Evolutionary conservation across 1,140 invertebrate species (phyloP).

Genomic region (Leptinotarsa undecemlineata): DNA sequence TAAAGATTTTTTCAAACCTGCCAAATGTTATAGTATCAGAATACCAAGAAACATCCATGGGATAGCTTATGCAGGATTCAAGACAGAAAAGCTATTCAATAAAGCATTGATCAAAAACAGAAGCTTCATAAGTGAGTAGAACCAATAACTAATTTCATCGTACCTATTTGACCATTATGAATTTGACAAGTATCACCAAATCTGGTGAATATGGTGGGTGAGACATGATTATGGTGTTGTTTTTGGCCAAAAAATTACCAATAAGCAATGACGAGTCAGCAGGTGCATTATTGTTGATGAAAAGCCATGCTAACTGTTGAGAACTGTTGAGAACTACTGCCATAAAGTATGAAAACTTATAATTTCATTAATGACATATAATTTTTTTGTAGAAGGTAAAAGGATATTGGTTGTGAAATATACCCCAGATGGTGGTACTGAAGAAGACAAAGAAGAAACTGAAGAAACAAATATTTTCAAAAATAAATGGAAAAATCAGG

Average conservation of each 20-base stretch:
- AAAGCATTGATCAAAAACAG: constrained; percentile 85
- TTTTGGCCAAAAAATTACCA: too few species aligned
- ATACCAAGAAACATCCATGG: constrained; percentile 77
- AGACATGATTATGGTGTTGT: too few species aligned
- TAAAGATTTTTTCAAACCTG: constrained; percentile 82
- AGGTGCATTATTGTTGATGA: too few species aligned
- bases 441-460: constrained; percentile 54
- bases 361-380: too few species aligned
- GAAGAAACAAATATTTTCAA: constrained; percentile 49
- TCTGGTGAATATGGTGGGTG: too few species aligned
- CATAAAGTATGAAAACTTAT: too few species aligned
- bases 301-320: too few species aligned
- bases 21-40: constrained; percentile 78
- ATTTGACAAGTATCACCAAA: too few species aligned
- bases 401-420: constrained; percentile 69
- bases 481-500: constrained; percentile 72
- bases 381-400: constrained; percentile 62
- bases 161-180: too few species aligned
- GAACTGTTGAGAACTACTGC: too few species aligned
- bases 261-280: too few species aligned
- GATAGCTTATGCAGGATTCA: constrained; percentile 91
- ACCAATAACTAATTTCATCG: too few species aligned
- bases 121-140: constrained; percentile 83
- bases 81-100: constrained; percentile 78
- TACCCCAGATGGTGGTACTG: constrained; percentile 57